Evolutionary conservation across 1,140 invertebrate genomes (phyloP).

Genomic region (Temnothorax nylanderi): DNA sequence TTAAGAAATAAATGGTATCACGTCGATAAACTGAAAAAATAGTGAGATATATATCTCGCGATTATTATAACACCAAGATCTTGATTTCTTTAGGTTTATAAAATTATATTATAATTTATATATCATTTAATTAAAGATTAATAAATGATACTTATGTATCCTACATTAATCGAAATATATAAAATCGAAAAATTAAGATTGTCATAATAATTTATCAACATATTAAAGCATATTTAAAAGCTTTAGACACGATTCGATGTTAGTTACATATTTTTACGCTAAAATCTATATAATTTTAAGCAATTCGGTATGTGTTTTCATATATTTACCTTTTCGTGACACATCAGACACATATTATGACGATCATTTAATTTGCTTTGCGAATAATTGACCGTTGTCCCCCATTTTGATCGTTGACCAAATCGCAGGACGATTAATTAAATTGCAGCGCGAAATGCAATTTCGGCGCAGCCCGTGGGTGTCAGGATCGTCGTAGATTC

Average conservation of each 20-base stretch:
- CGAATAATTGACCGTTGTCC: conserved; percentile 16
- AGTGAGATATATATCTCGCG: background rate
- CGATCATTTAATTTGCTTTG: background rate
- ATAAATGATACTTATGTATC: background rate
- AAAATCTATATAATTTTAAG: conserved; percentile 5
- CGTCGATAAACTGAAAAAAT: background rate
- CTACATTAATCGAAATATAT: background rate
- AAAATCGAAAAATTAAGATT: background rate
- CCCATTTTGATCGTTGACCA: conserved; percentile 10
- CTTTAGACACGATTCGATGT: background rate
- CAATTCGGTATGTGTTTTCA: background rate
- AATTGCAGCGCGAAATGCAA: conserved; percentile 29
- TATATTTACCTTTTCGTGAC: background rate
- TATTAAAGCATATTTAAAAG: background rate
- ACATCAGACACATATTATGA: background rate
- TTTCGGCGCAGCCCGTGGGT: conserved; percentile 6
- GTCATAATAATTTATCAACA: background rate
- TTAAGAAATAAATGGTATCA: background rate
- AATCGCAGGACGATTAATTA: conserved; percentile 10
- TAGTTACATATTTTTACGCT: background rate
- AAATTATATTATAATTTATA: background rate
- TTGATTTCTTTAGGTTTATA: background rate
- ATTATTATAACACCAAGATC: background rate
- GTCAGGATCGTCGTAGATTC: conserved; percentile 38
- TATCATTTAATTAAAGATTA: background rate